Base-by-base conservation (phyloP, 2,797 vertebrate species). In the Myripristis jacobus region DNA sequence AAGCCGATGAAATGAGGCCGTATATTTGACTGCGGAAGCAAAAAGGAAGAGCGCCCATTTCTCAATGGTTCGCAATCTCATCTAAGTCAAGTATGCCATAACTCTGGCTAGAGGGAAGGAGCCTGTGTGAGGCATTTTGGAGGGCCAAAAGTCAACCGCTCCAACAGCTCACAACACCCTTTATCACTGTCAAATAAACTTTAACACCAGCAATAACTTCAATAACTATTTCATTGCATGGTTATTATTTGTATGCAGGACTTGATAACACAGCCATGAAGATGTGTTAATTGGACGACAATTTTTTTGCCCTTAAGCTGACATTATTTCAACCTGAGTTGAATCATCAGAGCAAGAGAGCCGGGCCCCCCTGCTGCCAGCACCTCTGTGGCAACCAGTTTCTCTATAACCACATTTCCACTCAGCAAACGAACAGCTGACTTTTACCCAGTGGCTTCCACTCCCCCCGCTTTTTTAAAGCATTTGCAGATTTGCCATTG, bases 1-100 rank as follows among this genome's bases (percentile, higher is more conserved):
- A 93, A 92, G 88, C 88, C 75, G 81, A 90, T 85, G 86, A 92
- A 93, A 93, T 85, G 89, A 93, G 92, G 92, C 90, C 79, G 83
- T 92, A 92, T 88, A 92, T 93, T 87, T 78, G 79, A 85, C 86
- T 69, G 73, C 24, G 62, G 85, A 83, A 86, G 83, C 79, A 84
- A 88, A 87, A 84, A n/a, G 77, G 73, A 87, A 70, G 56, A 58
- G 84, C 22, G 38, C 15, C 53, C 64, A 80, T 91, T 87, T 79
- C 73, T 90, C 89, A 88, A 60, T 66, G 77, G 75, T 80, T 43
- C 47, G 58, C 64, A 77, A 79, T 81, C 79, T 68, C 77, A 46
- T 77, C 73, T 4, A 51, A 84, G 79, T 90, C 70, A 52, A 87
- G 87, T 78, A 72, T 9, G 56, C 66, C 64, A 82, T 90, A 87